Evolutionary conservation across 2,113 vertebrate species (phyloP), one percentile per base, ranked within the genome.

Genomic region (Sander lucioperca): DNA sequence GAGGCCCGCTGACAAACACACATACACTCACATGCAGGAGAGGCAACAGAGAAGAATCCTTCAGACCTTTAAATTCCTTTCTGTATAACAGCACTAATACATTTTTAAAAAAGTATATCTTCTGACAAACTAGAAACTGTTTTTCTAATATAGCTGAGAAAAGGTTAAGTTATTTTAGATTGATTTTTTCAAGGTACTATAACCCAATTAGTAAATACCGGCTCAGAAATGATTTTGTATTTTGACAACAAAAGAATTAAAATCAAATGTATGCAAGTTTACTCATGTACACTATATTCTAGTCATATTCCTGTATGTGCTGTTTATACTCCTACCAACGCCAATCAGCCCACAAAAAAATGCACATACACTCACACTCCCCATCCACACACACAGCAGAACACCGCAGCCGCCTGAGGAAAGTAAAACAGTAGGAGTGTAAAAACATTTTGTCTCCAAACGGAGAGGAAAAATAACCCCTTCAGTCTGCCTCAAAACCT

Each of bases 1-100:
- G 73, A 89, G 66, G 59, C 73, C 75, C 21, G n/a, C 80, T 80
- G 64, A 85, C 76, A 88, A 74, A 86, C 65, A 85, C 68, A 78
- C 57, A 79, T 27, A 68, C 45, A 67, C 33, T 76, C 86, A 84
- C 77, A 84, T 48, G 79, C 68, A 77, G 64, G 53, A 80, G 74
- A 86, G 80, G 47, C 45, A 86, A 76, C 59, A 25, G 12, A 65
- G 50, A 73, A 66, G 18, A 82, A 72, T 65, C 61, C 8, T 70
- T 57, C 36, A 76, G 50, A 77, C 67, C 51, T 67, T 64, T 33
- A 59, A 73, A 79, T 68, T 75, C 56, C 57, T 33, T 69, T 81
- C 33, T 77, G 45, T 48, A 53, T 65, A 53, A 62, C 57, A 79
- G 43, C 33, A 59, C 47, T 66, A 69, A 59, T 57, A 57, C 51